These are phyloP conservation scores for Catajapyx aquilonaris DNA, from an alignment of 1,140 invertebrate genomes.

Conservation along the genomic window DNA sequence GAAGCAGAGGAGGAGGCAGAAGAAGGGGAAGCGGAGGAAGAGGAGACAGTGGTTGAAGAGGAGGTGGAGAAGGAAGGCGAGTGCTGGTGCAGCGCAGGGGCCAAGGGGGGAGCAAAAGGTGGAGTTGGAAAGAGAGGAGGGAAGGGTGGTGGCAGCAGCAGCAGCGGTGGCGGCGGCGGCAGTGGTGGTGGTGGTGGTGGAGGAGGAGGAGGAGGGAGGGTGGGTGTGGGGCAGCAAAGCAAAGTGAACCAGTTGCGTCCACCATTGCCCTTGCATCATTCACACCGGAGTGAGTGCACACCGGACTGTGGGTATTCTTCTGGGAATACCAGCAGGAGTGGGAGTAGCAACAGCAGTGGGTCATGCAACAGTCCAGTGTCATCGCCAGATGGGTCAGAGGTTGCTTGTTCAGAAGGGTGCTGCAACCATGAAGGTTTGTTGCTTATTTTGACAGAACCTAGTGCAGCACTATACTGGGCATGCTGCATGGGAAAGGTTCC, in stretches of 20 bases:
- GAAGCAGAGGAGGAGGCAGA: conserved; percentile 7
- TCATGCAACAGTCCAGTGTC: conserved; percentile 47
- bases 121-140: conserved; percentile 3
- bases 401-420: conserved; percentile 61
- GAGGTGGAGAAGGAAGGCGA: conserved; percentile 4
- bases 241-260: not conserved
- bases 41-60: conserved; percentile 4
- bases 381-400: conserved; percentile 61
- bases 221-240: not conserved
- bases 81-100: conserved; percentile 1
- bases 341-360: conserved; percentile 16
- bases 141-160: conserved; percentile 2
- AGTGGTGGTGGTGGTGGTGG: not conserved
- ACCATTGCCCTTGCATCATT: too few relatives aligned
- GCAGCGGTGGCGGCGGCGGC: not conserved
- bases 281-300: conserved; percentile 44
- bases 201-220: not conserved
- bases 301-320: conserved; percentile 69
- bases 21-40: conserved; percentile 16
- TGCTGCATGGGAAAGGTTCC: too few relatives aligned
- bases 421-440: conserved; percentile 49
- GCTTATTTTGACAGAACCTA: too few relatives aligned
- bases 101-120: not conserved
- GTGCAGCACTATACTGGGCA: too few relatives aligned
- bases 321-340: conserved; percentile 45